phyloP scores from a whole-genome alignment of 2,888 invertebrate species.

The Druceiella hillmani region DNA sequence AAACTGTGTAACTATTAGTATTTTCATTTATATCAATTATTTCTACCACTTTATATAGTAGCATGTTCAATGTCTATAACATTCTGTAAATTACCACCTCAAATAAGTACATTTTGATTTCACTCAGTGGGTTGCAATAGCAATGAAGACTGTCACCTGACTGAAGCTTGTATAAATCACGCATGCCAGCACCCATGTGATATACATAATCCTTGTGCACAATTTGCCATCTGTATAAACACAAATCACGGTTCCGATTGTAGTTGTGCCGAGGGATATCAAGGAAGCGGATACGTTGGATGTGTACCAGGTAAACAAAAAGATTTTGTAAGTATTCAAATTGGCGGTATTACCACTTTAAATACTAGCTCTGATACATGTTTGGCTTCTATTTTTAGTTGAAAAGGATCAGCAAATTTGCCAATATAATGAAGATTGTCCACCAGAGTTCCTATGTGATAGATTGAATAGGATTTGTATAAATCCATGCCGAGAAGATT shows the following conservation, averaged over 20 bases:
- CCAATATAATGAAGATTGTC: slow-evolving; percentile 88
- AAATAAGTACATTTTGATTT: slow-evolving; percentile 34
- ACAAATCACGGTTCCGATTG: slow-evolving; percentile 84
- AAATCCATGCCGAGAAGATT: slow-evolving; percentile 72
- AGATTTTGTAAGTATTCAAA: background rate
- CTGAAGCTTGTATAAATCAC: slow-evolving; percentile 80
- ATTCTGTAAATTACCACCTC: too few relatives aligned
- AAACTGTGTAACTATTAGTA: too few relatives aligned
- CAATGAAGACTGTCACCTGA: slow-evolving; percentile 80
- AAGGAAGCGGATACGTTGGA: slow-evolving; percentile 80
- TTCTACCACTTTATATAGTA: too few relatives aligned
- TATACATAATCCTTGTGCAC: slow-evolving; percentile 76
- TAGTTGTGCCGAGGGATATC: slow-evolving; percentile 78
- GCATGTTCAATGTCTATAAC: too few relatives aligned
- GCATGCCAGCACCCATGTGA: slow-evolving; percentile 85
- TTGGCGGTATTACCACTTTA: too few relatives aligned
- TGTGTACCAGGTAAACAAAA: slow-evolving; percentile 66
- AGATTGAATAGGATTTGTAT: slow-evolving; percentile 78
- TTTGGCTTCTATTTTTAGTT: slow-evolving; percentile 29
- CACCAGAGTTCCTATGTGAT: slow-evolving; percentile 80
- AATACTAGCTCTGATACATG: background rate
- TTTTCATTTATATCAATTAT: too few relatives aligned
- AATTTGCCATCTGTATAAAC: slow-evolving; percentile 81
- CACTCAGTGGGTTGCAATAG: slow-evolving; percentile 76
- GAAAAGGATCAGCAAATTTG: slow-evolving; percentile 57